These are phyloP conservation scores for Crypturellus tataupa DNA, from an alignment of 2,797 vertebrate species.

Conservation along the genomic window DNA sequence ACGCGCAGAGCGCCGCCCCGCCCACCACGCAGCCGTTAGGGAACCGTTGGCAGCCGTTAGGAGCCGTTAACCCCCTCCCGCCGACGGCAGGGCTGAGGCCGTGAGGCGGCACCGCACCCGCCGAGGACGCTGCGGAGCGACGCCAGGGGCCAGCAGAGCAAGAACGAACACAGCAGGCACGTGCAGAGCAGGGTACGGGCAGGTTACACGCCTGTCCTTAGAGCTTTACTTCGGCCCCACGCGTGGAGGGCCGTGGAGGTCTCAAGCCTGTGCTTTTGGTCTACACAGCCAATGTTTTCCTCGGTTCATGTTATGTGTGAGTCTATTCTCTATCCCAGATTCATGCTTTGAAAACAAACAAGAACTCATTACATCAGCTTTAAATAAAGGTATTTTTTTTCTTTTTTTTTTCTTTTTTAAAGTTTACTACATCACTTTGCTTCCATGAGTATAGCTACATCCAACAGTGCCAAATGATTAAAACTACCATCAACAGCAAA, in stretches of 20 bases:
- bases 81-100: too few species aligned
- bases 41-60: neutral
- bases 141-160: too few species aligned
- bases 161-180: too few species aligned
- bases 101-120: too few species aligned
- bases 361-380: neutral
- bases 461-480: neutral
- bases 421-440: neutral
- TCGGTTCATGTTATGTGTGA: accelerated
- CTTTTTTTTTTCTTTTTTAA: too few species aligned
- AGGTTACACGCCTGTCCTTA: neutral
- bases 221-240: conserved; percentile 3
- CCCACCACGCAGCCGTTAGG: neutral
- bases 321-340: neutral
- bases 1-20: neutral
- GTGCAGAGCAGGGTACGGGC: neutral
- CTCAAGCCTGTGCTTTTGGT: neutral
- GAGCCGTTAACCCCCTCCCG: too few species aligned
- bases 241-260: neutral
- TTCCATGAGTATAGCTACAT: conserved; percentile 11
- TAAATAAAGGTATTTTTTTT: neutral
- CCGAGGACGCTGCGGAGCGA: too few species aligned
- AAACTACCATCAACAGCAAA: neutral
- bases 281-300: neutral
- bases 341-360: neutral